Evolutionary conservation across 2,888 invertebrate genomes (phyloP), one percentile per base, ranked within the genome.

Genomic region (Nymphalis urticae): DNA sequence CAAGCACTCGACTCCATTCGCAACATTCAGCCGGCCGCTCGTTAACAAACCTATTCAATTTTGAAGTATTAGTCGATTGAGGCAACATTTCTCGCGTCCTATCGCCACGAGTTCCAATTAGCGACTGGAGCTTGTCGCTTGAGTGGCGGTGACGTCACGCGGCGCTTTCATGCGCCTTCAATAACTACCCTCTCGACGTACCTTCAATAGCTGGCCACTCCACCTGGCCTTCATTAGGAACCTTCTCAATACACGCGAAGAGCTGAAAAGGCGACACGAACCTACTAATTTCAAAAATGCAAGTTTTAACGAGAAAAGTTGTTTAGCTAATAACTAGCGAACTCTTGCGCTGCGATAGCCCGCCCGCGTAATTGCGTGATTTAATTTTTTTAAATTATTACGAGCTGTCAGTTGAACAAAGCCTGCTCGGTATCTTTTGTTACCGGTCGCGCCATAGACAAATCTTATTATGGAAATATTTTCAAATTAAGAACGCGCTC

Each of bases 401-500:
- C 83, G 82, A 82, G 81, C 87, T 86, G 88, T 86, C 86, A 85
- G 76, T 77, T 74, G 80, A 88, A 92, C 91, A 90, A 90, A 90
- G 88, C 81, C 73, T 77, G 78, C 80, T 77, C 78, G 79, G 76
- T 78, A 77, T 82, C 90, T 91, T 91, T 92, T 91, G 90, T 91
- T 85, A 81, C 83, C 84, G 84, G 86, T 83, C 86, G 85, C 83
- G 84, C 88, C 89, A 91, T 92, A 91, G 92, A 91, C 91, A 91
- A 91, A 92, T 91, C 91, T 91, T 92, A 92, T 92, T 91, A 91
- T 91, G 90, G 90, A 92, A 91, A 92, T 91, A 91, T 91, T 92
- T 92, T 92, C 89, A 90, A 92, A 91, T 92, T 90, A 90, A 90
- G 90, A 90, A 88, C 88, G 85, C 89, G 90, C 81, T 78, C 75